phyloP scores from a whole-genome alignment of 2,113 vertebrate genomes.

The Rhabdornis inornatus region DNA sequence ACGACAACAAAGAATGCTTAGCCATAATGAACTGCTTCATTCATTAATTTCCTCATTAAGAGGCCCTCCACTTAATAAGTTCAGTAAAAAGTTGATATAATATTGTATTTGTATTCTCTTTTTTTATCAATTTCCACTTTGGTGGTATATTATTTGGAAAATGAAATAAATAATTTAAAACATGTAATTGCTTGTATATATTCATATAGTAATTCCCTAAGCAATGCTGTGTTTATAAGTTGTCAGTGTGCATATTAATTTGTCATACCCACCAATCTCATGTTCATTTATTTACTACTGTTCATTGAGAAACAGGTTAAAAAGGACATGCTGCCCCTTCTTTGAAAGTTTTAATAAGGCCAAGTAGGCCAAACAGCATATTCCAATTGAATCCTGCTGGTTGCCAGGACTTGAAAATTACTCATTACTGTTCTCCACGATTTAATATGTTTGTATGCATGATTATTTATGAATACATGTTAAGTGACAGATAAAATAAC shows the following conservation, averaged over 20 bases:
- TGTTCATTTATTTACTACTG: slow-evolving; percentile 76
- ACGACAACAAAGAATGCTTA: slow-evolving; percentile 89
- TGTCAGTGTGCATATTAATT: slow-evolving; percentile 84
- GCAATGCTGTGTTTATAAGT: slow-evolving; percentile 67
- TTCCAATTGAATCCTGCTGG: slow-evolving; percentile 69
- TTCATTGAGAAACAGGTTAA: slow-evolving; percentile 74
- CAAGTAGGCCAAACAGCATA: slow-evolving; percentile 71
- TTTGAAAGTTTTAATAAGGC: slow-evolving; percentile 75
- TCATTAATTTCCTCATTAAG: slow-evolving; percentile 87
- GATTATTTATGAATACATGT: slow-evolving; percentile 75
- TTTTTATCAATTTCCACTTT: slow-evolving; percentile 77
- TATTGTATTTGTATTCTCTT: slow-evolving; percentile 82
- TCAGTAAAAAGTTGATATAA: slow-evolving; percentile 83
- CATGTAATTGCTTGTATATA: slow-evolving; percentile 86
- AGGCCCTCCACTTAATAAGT: slow-evolving; percentile 76
- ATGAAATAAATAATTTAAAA: slow-evolving; percentile 86
- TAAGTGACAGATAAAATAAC: slow-evolving; percentile 58
- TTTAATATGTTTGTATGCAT: slow-evolving; percentile 79
- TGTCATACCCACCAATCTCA: slow-evolving; percentile 75
- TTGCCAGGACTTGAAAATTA: slow-evolving; percentile 76
- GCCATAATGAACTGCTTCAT: slow-evolving; percentile 94
- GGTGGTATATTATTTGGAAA: slow-evolving; percentile 77
- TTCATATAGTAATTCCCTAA: slow-evolving; percentile 85
- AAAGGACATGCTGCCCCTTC: slow-evolving; percentile 72
- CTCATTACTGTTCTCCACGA: slow-evolving; percentile 74